Percentiles rank a stretch among this genome's conserved stretches.
Conservation (phyloP, 2,113 vertebrate species). For the Labeo catla region DNA sequence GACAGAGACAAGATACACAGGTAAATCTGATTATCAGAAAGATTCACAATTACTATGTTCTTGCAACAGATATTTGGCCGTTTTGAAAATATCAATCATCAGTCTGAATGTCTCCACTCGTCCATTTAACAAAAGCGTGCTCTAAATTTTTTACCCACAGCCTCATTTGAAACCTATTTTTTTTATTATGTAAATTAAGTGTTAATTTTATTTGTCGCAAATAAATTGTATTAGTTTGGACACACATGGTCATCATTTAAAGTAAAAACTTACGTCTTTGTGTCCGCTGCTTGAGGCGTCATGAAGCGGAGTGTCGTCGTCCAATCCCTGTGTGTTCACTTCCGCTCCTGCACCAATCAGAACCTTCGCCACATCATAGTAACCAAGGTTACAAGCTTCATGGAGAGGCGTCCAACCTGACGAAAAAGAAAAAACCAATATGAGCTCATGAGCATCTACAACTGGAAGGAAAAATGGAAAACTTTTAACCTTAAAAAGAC, state of each 20-base stretch:
- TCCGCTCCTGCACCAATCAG: constrained; percentile 95
- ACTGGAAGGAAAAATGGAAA: not conserved
- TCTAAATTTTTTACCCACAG: not conserved
- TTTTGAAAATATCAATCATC: not conserved
- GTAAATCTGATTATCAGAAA: not conserved
- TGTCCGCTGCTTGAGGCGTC: constrained; percentile 98
- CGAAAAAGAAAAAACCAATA: not conserved
- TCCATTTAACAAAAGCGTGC: not conserved
- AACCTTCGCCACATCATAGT: constrained; percentile 96
- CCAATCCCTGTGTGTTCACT: constrained; percentile 96
- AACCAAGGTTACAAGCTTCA: constrained; percentile 97
- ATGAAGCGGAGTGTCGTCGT: constrained; percentile 96
- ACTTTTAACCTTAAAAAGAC: not conserved
- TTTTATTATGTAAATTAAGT: not conserved
- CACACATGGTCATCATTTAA: not conserved
- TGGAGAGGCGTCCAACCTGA: constrained; percentile 97
- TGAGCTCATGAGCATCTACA: not conserved
- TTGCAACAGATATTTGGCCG: not conserved
- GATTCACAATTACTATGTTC: not conserved
- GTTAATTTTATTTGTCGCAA: not conserved
- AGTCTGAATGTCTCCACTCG: not conserved
- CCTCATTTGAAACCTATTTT: not conserved
- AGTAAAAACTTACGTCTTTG: constrained; percentile 82
- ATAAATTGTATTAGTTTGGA: not conserved
- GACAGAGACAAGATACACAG: not conserved